Evolutionary conservation across 2,888 invertebrate genomes (phyloP), one percentile per base, ranked within the genome.

Genomic region (Apodemia hepburni): DNA sequence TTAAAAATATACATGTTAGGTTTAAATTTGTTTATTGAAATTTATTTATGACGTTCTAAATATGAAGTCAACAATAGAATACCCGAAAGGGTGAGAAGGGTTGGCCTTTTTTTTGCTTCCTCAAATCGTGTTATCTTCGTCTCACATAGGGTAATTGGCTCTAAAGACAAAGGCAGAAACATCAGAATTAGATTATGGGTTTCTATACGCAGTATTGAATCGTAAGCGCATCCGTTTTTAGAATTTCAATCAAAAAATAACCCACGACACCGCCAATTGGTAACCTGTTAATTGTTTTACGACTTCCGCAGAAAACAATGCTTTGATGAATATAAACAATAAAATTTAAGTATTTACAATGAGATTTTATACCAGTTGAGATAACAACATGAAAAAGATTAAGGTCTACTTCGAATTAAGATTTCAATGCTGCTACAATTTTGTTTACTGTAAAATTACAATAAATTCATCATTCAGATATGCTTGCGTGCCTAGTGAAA

Each of bases 51-150:
- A 74, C 82, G 70, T 83, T 84, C 77, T 71, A 72, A 67, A 49
- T 66, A 66, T 71, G 74, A 74, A 69, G 77, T 84, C 82, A 87
- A 85, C 85, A 87, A 85, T 83, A 80, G 81, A 84, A 84, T 84
- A 81, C 78, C 77, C 77, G 75, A 86, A 84, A 87, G 91, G 89
- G 87, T 84, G 79, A 84, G 80, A 89, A 90, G 91, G 91, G 88
- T 89, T 88, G 85, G 82, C 84, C 84, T 87, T 91, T 91, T 22
- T 89, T 91, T 89, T 84, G 85, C 86, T 89, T 90, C 90, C 90
- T 88, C 85, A 83, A 80, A 79, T 72, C 73, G 8, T 33, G 33
- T 33, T 33, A 8, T 33, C 33, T 33, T 8, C 8, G 33, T 33
- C 81, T 69, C 76, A 68, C 81, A 62, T 66, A 60, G 57, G 45